phyloP scores from a whole-genome alignment of 2,113 vertebrate species.

The Numenius arquata region DNA sequence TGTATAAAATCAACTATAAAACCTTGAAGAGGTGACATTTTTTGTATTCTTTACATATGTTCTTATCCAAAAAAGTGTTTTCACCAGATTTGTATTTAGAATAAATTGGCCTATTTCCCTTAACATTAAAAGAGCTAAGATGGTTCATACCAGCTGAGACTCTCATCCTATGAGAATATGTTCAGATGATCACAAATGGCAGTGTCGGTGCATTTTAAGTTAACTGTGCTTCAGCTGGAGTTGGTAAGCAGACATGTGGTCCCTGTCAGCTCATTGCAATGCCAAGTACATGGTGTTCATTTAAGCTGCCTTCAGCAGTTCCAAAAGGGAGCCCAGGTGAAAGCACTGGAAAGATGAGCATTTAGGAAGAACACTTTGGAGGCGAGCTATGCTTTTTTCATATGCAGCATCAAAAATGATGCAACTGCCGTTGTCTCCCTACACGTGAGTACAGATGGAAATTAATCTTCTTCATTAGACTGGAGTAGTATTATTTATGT shows the following conservation, averaged over 20 bases:
- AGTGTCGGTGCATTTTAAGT: background rate
- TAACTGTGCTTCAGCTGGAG: background rate
- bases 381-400: background rate
- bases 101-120: background rate
- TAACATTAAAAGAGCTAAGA: background rate
- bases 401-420: background rate
- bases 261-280: background rate
- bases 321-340: constrained; percentile 4
- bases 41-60: background rate
- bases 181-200: background rate
- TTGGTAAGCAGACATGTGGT: constrained; percentile 12
- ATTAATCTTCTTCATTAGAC: background rate
- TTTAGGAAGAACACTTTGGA: background rate
- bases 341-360: background rate
- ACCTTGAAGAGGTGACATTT: background rate
- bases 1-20: background rate
- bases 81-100: background rate
- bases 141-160: background rate
- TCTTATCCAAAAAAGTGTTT: background rate
- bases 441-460: background rate
- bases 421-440: background rate
- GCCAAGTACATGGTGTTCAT: constrained; percentile 6
- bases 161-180: background rate
- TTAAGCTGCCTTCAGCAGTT: background rate
- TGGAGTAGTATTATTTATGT: background rate